phyloP scores from a whole-genome alignment of 2,113 vertebrate species.

The Anseranas semipalmata region DNA sequence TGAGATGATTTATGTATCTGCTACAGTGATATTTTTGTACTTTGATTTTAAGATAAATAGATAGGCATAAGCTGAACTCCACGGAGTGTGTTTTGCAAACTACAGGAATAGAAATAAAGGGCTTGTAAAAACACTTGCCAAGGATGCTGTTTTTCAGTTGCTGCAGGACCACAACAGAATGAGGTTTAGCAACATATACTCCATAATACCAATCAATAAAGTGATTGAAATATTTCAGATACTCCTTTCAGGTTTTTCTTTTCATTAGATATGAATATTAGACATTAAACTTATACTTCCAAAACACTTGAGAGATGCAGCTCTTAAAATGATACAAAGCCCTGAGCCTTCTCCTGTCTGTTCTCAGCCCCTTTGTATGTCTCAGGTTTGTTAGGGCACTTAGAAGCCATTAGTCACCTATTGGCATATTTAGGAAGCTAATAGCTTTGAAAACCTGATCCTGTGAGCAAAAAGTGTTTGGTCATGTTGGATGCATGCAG shows the following conservation, averaged over 20 bases:
- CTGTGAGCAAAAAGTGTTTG: not conserved
- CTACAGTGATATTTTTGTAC: not conserved
- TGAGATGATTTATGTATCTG: rapidly evolving
- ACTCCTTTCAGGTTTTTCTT: slow-evolving; percentile 20
- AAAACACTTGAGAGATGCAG: slow-evolving; percentile 11
- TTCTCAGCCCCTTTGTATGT: not conserved
- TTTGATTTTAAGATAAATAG: slow-evolving; percentile 18
- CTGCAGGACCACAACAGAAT: not conserved
- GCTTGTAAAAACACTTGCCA: not conserved
- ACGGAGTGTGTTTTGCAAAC: not conserved
- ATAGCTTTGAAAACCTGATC: slow-evolving; percentile 36
- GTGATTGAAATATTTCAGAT: not conserved
- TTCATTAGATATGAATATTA: not conserved
- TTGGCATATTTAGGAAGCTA: not conserved
- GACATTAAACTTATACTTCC: not conserved
- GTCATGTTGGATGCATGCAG: rapidly evolving
- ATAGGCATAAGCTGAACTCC: not conserved
- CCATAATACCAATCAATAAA: not conserved
- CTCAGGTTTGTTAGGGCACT: not conserved
- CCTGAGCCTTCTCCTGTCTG: not conserved
- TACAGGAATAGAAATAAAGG: not conserved
- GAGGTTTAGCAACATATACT: not conserved
- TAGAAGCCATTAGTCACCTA: slow-evolving; percentile 58
- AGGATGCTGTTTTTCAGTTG: not conserved
- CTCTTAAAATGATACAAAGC: not conserved